Conservation (phyloP, 2,797 vertebrate genomes). For the Sebastiscus albofasciatus region DNA sequence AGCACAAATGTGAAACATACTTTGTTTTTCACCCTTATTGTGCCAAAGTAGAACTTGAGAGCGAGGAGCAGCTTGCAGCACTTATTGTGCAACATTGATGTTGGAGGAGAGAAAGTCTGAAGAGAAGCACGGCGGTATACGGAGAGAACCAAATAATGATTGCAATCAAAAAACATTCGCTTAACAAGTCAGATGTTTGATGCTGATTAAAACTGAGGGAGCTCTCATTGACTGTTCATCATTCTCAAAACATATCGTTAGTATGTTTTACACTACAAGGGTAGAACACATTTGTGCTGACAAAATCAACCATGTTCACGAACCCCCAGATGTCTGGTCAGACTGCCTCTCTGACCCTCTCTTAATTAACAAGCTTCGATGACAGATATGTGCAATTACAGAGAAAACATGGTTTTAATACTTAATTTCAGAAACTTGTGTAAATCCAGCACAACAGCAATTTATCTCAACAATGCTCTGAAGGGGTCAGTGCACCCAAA, state of each 20-base stretch:
- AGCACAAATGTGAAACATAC: conserved; percentile 43
- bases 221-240: background rate
- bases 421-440: background rate
- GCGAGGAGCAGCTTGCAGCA: conserved; percentile 48
- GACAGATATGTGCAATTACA: background rate
- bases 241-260: background rate
- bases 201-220: background rate
- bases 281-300: background rate
- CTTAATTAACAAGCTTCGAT: background rate
- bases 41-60: conserved; percentile 37
- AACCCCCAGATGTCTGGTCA: background rate
- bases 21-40: conserved; percentile 39
- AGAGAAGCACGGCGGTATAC: background rate
- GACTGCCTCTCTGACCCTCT: background rate
- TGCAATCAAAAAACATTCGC: conserved; percentile 1
- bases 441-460: background rate
- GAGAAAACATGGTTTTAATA: background rate
- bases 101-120: conserved; percentile 1
- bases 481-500: background rate
- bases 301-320: background rate
- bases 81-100: conserved; percentile 20
- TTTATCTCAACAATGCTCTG: background rate
- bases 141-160: background rate
- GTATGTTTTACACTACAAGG: background rate
- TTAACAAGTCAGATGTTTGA: conserved; percentile 9